phyloP scores from a whole-genome alignment of 1,140 invertebrate genomes.

The Marisa cornuarietis region DNA sequence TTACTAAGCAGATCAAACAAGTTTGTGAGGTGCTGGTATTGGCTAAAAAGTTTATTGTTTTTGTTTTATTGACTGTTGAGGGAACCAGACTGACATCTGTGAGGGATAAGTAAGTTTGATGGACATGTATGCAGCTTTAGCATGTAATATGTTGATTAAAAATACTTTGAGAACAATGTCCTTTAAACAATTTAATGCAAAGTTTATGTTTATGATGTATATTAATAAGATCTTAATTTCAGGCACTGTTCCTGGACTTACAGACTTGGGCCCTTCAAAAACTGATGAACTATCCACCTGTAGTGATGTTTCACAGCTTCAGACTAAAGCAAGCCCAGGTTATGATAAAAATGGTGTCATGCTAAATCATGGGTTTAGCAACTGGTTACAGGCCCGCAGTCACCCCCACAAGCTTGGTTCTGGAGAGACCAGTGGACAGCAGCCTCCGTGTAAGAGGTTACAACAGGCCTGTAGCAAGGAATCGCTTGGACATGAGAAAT shows the following conservation, averaged over 20 bases:
- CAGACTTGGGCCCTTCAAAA: neutral
- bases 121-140: too few relatives aligned
- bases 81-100: neutral
- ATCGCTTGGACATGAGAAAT: neutral
- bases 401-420: neutral
- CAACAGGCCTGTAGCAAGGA: neutral
- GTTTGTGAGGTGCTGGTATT: neutral
- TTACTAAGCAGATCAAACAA: neutral
- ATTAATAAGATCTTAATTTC: neutral
- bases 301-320: neutral
- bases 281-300: neutral
- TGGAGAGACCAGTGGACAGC: neutral
- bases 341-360: constrained; percentile 7
- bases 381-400: constrained; percentile 10
- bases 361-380: constrained; percentile 10
- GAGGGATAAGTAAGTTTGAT: too few relatives aligned
- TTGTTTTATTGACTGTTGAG: neutral
- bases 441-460: neutral
- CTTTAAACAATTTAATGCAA: neutral
- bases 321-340: neutral
- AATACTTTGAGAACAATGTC: neutral
- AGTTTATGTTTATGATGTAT: neutral
- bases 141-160: too few relatives aligned
- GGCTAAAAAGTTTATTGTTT: neutral
- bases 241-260: neutral